phyloP scores from a whole-genome alignment of 2,888 invertebrate species.

The Pimpla rufipes region DNA sequence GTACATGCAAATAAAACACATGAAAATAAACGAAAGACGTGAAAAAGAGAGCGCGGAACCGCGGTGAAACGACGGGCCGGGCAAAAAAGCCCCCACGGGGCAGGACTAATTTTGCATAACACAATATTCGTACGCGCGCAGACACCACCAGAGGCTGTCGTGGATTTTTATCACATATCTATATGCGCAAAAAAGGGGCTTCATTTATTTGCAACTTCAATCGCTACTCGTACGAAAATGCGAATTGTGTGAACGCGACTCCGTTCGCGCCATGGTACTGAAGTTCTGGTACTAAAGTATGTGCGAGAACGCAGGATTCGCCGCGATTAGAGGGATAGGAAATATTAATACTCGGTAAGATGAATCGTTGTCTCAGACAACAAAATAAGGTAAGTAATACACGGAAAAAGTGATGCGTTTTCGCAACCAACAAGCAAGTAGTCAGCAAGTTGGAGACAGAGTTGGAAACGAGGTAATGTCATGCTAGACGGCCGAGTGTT shows the following conservation, averaged over 20 bases:
- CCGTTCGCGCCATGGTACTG: neutral
- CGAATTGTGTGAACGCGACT: neutral
- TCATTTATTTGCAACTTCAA: neutral
- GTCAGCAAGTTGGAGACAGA: too few relatives aligned
- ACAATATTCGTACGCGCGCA: constrained; percentile 14
- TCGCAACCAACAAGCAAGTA: too few relatives aligned
- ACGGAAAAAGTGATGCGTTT: too few relatives aligned
- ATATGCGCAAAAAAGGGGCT: neutral
- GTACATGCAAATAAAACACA: constrained; percentile 15
- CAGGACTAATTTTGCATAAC: constrained; percentile 59
- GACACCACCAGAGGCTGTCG: neutral
- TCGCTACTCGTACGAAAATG: neutral
- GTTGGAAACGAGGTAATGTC: constrained; percentile 59
- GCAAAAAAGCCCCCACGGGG: constrained; percentile 30
- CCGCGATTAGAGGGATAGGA: constrained; percentile 75
- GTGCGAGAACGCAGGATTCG: constrained; percentile 58
- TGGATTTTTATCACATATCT: neutral
- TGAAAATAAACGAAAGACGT: constrained; percentile 13
- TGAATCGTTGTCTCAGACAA: too few relatives aligned
- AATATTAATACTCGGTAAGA: neutral
- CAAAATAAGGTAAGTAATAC: too few relatives aligned
- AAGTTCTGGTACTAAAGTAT: neutral
- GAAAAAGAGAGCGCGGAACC: neutral
- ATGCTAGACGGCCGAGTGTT: constrained; percentile 71
- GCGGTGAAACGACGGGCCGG: neutral